Conservation (phyloP, 2,113 vertebrate species). For the Larimichthys crocea region DNA sequence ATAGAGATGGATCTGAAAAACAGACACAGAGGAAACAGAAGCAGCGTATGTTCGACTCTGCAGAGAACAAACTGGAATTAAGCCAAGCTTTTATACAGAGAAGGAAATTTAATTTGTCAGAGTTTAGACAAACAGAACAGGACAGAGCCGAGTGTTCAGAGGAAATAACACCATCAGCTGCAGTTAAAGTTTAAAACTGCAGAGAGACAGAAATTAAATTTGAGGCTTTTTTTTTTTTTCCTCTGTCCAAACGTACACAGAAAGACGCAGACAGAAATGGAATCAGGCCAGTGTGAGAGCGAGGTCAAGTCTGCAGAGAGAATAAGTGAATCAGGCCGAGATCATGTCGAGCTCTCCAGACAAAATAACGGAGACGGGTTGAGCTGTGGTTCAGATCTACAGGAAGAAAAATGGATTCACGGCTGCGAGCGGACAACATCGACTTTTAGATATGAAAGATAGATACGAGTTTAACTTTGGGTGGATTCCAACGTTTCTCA, state of each 20-base stretch:
- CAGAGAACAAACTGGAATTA: constrained; percentile 21
- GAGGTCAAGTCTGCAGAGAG: constrained; percentile 41
- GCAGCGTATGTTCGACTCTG: constrained; percentile 2
- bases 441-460: neutral
- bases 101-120: constrained; percentile 38
- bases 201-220: constrained; percentile 19
- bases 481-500: neutral
- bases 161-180: constrained; percentile 11
- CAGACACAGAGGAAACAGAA: constrained; percentile 22
- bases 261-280: constrained; percentile 16
- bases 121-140: constrained; percentile 24
- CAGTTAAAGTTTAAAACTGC: constrained; percentile 18
- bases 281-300: neutral
- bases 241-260: neutral
- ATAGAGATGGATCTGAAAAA: constrained; percentile 24
- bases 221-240: neutral
- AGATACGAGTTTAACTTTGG: neutral
- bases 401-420: constrained; percentile 17
- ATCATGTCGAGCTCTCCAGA: constrained; percentile 27
- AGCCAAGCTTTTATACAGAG: neutral
- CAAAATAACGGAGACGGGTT: constrained; percentile 3
- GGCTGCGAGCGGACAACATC: neutral
- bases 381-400: constrained; percentile 19
- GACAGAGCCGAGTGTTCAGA: neutral
- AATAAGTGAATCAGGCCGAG: constrained; percentile 25